Conservation (phyloP, 2,888 invertebrate species). For the Oligia fasciuncula region DNA sequence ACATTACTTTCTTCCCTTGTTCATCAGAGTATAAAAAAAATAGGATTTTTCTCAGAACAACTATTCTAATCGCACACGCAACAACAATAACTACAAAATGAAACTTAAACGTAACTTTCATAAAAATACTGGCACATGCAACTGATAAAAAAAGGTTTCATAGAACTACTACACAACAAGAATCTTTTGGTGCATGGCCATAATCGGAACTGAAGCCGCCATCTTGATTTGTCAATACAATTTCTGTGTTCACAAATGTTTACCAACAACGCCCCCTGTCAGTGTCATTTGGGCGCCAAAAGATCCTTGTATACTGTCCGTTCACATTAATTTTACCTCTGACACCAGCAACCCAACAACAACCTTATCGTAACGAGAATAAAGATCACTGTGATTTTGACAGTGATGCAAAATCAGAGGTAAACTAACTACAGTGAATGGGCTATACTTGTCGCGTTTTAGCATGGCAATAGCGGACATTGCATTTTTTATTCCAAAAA, state of each 20-base stretch:
- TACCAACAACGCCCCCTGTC: neutral
- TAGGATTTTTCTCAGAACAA: neutral
- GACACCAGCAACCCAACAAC: no score
- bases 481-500: neutral
- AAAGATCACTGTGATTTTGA: neutral
- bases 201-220: neutral
- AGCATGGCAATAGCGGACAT: neutral
- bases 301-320: neutral
- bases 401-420: neutral
- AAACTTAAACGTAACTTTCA: conserved; percentile 30
- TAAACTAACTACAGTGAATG: neutral
- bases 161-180: neutral
- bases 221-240: neutral
- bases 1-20: conserved; percentile 7
- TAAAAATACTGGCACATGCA: conserved; percentile 32
- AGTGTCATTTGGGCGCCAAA: neutral
- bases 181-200: neutral
- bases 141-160: conserved; percentile 6
- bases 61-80: conserved; percentile 14
- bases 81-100: conserved; percentile 7
- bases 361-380: neutral
- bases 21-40: neutral
- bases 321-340: neutral
- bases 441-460: neutral
- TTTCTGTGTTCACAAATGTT: neutral